These are phyloP conservation scores for Mustela nigripes DNA, from an alignment of 2,113 vertebrate species.

Conservation along the genomic window DNA sequence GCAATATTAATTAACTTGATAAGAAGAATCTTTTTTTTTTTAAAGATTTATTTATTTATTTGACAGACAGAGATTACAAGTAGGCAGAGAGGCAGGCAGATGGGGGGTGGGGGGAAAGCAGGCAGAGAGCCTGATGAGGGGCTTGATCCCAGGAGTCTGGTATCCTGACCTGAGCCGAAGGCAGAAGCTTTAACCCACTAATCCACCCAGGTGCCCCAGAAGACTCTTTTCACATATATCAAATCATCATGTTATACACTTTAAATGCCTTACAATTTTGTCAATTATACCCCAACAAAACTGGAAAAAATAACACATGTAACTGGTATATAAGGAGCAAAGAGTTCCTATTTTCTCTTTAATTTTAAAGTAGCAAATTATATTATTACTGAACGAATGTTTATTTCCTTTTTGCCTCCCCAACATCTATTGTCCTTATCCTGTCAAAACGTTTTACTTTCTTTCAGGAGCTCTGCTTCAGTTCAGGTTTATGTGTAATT, in stretches of 20 bases:
- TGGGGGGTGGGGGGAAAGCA: too few species aligned
- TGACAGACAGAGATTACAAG: too few species aligned
- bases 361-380: background rate
- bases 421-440: background rate
- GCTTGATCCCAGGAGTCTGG: too few species aligned
- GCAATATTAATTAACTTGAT: background rate
- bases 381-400: background rate
- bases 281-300: background rate
- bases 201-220: too few species aligned
- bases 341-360: background rate
- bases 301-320: background rate
- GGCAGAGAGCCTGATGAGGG: too few species aligned
- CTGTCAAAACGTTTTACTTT: background rate
- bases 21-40: background rate
- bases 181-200: too few species aligned
- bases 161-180: too few species aligned
- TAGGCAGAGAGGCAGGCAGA: too few species aligned
- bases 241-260: background rate
- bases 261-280: background rate
- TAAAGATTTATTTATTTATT: too few species aligned
- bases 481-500: background rate
- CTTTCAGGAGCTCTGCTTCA: background rate
- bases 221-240: background rate
- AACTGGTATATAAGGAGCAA: background rate
- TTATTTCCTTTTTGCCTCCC: background rate